Evolutionary conservation across 2,113 vertebrate genomes (phyloP).

Genomic region (Dunckerocampus dactyliophorus): DNA sequence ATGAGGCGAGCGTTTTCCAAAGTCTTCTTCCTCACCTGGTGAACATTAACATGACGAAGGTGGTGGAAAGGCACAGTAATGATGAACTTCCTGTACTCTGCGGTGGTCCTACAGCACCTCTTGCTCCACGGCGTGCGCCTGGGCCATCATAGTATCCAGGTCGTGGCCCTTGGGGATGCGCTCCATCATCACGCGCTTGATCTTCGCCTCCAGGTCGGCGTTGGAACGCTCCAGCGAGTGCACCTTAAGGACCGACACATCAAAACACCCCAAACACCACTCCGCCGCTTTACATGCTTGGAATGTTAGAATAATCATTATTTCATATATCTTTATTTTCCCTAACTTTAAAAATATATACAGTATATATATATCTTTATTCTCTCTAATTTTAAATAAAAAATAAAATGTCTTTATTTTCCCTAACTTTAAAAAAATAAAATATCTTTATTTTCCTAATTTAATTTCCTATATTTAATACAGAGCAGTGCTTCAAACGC

Average conservation of each 20-base stretch:
- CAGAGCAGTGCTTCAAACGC: no score
- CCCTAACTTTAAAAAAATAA: no score
- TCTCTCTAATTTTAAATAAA: no score
- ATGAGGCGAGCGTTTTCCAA: conserved; percentile 77
- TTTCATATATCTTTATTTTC: no score
- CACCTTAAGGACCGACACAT: conserved; percentile 45
- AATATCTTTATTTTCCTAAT: no score
- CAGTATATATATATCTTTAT: no score
- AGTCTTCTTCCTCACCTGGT: conserved; percentile 74
- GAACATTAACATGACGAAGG: conserved; percentile 20
- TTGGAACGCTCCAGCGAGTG: conserved; percentile 76
- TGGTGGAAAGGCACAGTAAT: neutral
- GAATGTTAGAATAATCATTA: no score
- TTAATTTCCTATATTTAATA: no score
- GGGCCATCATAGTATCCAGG: conserved; percentile 73
- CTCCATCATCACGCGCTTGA: conserved; percentile 77
- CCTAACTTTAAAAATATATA: no score
- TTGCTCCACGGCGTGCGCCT: conserved; percentile 73
- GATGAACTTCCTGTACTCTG: neutral
- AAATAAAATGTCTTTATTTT: no score
- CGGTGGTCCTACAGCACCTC: conserved; percentile 54
- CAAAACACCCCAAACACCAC: conserved; percentile 8
- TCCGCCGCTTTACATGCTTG: no score
- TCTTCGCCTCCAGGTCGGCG: conserved; percentile 74
- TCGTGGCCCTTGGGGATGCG: conserved; percentile 77